These are phyloP conservation scores for Taeniopygia guttata DNA, from an alignment of 2,797 vertebrate genomes.

Conservation along the genomic window DNA sequence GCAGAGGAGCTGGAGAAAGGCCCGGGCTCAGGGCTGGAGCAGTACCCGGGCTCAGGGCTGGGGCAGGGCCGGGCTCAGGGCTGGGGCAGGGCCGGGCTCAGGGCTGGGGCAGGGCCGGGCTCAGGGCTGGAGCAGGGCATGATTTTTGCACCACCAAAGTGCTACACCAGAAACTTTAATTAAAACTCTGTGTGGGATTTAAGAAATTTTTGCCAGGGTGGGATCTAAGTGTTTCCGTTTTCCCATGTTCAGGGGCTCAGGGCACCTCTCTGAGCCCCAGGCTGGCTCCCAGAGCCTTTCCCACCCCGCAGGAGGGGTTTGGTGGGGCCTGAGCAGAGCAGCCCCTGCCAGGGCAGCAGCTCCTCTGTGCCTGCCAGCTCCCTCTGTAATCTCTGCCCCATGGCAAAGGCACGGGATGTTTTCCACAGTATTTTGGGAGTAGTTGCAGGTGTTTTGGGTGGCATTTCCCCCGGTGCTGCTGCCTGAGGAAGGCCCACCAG, in stretches of 20 bases:
- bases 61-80: too few species aligned
- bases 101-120: too few species aligned
- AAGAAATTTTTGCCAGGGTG: neutral
- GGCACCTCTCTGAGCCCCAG: too few species aligned
- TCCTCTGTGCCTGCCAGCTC: too few species aligned
- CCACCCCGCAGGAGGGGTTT: neutral
- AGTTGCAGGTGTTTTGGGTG: neutral
- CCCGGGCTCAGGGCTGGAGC: neutral
- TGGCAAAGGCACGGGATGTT: neutral
- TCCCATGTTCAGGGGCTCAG: too few species aligned
- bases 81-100: too few species aligned
- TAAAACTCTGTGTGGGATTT: neutral
- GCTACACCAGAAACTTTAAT: neutral
- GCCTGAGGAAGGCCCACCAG: neutral
- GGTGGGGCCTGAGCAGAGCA: neutral
- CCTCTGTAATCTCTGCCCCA: neutral
- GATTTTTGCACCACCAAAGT: too few species aligned
- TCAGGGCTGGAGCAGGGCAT: too few species aligned
- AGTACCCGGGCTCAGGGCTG: too few species aligned
- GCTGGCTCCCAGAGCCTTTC: fast-evolving
- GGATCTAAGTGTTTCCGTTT: neutral
- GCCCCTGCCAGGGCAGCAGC: neutral
- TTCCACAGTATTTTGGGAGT: fast-evolving
- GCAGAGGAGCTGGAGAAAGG: neutral
- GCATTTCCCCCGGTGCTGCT: neutral